Evolutionary conservation across 2,797 vertebrate species (phyloP), one percentile per base, ranked within the genome.

Genomic region (Danio jaintianensis): DNA sequence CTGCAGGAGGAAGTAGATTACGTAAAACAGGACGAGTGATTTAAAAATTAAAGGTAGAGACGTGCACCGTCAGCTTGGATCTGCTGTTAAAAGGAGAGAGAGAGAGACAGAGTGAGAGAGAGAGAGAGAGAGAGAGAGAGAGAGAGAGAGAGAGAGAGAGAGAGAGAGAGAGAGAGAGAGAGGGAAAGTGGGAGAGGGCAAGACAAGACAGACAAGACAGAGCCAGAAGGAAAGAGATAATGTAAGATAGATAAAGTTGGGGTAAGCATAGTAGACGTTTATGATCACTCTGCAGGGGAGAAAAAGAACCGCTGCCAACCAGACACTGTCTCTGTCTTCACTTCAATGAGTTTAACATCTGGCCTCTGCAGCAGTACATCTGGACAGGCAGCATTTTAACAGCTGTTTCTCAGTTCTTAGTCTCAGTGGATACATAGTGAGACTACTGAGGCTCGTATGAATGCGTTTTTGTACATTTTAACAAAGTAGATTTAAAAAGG

Each of bases 1-100:
- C 82, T 61, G 68, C 55, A 56, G 59, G 81, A 85, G 75, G 86
- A 89, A 90, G 87, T 78, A 36, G 29, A 91, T 93, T 93, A 92
- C 83, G 89, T 93, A 93, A 93, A 92, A 87, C 84, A 70, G 78
- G 88, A 87, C 86, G 87, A 83, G 85, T 87, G 88, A 89, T 91
- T 92, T 94, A 89, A 93, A 94, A 93, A 92, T 92, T 90, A 90
- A 94, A 92, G 91, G 79, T 89, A 73, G 69, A 84, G 87, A 88
- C 70, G 81, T 62, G 80, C 85, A 78, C 87, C 91, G 90, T 92
- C 90, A 88, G 88, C 82, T 90, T 80, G 36, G 15, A 87, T 90
- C 85, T 72, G 69, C 74, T 84, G 80, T 78, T 81, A 81, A 61
- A 82, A 73, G 29, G 47, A 75, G 61, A 78, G 73, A 82, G 67